Conservation (phyloP, 1,140 invertebrate genomes). For the Thaumatotibia leucotreta region DNA sequence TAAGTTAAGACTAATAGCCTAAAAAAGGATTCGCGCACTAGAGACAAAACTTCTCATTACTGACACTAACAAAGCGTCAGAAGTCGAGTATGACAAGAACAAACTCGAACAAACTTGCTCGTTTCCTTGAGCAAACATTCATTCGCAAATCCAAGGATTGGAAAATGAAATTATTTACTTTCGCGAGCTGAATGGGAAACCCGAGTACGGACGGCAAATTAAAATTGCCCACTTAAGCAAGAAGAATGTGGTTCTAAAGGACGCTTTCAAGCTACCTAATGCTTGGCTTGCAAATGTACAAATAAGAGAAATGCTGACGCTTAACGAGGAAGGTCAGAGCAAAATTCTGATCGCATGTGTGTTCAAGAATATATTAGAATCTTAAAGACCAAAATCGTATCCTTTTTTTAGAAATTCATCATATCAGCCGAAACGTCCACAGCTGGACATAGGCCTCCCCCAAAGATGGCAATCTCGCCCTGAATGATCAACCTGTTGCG, state of each 20-base stretch:
- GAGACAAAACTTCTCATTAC: not conserved
- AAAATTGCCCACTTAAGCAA: not conserved
- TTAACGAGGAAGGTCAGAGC: not conserved
- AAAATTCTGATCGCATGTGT: not conserved
- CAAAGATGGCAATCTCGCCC: no score
- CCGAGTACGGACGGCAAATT: not conserved
- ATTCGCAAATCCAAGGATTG: not conserved
- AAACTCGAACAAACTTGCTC: not conserved
- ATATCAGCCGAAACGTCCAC: no score
- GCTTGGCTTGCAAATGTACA: not conserved
- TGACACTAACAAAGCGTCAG: not conserved
- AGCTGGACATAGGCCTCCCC: no score
- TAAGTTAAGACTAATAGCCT: no score
- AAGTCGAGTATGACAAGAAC: not conserved
- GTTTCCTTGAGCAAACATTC: not conserved
- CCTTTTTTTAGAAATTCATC: no score
- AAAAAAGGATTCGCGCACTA: no score
- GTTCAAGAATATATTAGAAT: no score
- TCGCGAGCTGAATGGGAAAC: not conserved
- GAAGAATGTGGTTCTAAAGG: not conserved
- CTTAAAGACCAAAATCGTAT: no score
- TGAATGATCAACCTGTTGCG: no score
- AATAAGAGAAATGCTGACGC: not conserved
- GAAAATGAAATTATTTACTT: conserved; percentile 8
- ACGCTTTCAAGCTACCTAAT: not conserved